Evolutionary conservation across 2,888 invertebrate species (phyloP), one percentile per base, ranked within the genome.

Genomic region (Hanleya hanleyi): DNA sequence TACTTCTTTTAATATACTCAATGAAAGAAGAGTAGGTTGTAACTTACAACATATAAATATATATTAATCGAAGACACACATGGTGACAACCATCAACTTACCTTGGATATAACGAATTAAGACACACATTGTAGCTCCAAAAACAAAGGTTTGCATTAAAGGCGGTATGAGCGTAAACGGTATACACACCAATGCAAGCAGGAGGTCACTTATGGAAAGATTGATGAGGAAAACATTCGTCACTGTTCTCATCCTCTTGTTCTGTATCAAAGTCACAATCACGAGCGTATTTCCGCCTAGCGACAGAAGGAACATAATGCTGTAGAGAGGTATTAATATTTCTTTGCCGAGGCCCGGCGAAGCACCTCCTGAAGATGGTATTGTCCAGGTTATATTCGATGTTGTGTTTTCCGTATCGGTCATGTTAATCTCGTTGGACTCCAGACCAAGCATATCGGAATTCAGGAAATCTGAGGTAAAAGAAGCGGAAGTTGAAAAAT

Each of bases 141-240:
- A 95, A 79, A 95, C 93, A 89, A 94, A 94, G 85, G 94, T 93
- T 76, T 93, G 90, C 76, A 94, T 91, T 64, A 94, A 90, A 18
- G 93, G 92, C 1, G 94, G 94, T 50, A 94, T 92, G 49, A 95
- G 91, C 0, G 95, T 95, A 83, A 95, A 94, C 0, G 95, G 95
- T 92, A 96, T 94, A 86, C 96, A 96, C 87, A 96, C 94, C 0
- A 96, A 95, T 0, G 95, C 95, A 64, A 96, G 92, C 66, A 96
- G 92, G 74, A 96, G 92, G 87, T 96, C 96, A 65, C 94, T 93
- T 41, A 94, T 92, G 65, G 94, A 93, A 81, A 92, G 83, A 86
- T 91, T 90, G n/a, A 91, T 80, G 18, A 92, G 85, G 79, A 92
- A 92, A 35, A 92, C 90, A 80, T 92, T 92, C 29, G 92, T 92